Evolutionary conservation across 2,797 vertebrate species (phyloP).

Genomic region (Petrocephalus schoutedeni): DNA sequence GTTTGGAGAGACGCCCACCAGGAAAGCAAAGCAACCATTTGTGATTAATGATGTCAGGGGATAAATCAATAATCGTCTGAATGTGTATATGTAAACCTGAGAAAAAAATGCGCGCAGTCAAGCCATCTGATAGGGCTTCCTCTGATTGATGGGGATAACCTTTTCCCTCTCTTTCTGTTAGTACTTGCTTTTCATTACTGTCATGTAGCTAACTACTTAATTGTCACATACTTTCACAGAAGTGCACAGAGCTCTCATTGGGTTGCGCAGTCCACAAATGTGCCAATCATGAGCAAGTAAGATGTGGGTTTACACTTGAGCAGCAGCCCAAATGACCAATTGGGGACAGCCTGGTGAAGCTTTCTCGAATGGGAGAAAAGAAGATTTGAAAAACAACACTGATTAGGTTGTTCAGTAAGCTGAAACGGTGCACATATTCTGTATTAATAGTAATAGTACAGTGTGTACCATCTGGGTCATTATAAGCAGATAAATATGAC

Average conservation of each 20-base stretch:
- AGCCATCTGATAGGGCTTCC: background rate
- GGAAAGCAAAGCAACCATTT: slow-evolving; percentile 1
- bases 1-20: background rate
- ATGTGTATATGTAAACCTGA: background rate
- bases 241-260: background rate
- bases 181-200: slow-evolving; percentile 16
- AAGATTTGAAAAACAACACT: background rate
- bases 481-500: background rate
- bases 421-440: background rate
- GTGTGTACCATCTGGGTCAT: background rate
- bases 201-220: slow-evolving; percentile 14
- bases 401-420: background rate
- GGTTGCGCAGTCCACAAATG: background rate
- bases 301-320: background rate
- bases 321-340: background rate
- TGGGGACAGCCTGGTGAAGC: background rate
- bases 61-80: background rate
- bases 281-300: background rate
- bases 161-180: background rate
- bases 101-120: background rate
- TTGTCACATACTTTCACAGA: slow-evolving; percentile 12
- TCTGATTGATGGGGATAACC: slow-evolving; percentile 13
- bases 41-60: slow-evolving; percentile 19
- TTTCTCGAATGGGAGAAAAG: background rate
- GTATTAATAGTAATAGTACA: background rate